Evolutionary conservation across 2,888 invertebrate genomes (phyloP), one percentile per base, ranked within the genome.

Genomic region (Phasia obesa): DNA sequence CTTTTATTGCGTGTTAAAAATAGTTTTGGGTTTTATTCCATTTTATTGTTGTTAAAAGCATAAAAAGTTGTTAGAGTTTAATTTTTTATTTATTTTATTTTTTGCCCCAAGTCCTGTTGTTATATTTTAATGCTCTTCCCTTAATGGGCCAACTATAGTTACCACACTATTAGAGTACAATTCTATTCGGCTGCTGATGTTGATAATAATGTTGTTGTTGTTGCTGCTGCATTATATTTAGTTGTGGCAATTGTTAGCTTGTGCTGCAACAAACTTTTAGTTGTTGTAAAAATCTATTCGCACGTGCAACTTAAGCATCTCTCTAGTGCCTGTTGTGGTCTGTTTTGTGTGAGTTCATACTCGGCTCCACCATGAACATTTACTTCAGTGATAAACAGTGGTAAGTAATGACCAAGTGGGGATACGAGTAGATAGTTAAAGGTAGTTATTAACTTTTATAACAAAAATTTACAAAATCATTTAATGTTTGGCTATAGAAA

Each of bases 111-210:
- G 6, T 74, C 42, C 42, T 65, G 42, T 74, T 62, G 67, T 74
- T 74, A 47, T 59, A 70, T 71, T 44, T 79, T 79, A 79, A 79
- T 83, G 65, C 55, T 35, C 35, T 69, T 67, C 42, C 79, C 76
- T 79, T 83, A 76, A 83, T 71, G 83, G 55, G 2, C 75, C 83
- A 83, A 75, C 75, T 51, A 27, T 31, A 67, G 55, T 76, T 76
- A 69, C 79, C 83, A 76, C 83, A 75, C 60, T 76, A 78, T 83
- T 78, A 83, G 62, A 19, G 57, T 42, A 25, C 17, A 71, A 59
- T 59, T 57, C 64, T 49, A 49, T 55, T 55, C 31, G 31, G 67
- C 35, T 55, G 31, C 19, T 47, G 17, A 17, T 59, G 38, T 25
- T 57, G 69, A 47, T 81, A 60, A 55, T 75, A 25, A 23, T 75